These are phyloP conservation scores for Cherax destructor DNA, from an alignment of 1,140 invertebrate genomes.

Conservation along the genomic window DNA sequence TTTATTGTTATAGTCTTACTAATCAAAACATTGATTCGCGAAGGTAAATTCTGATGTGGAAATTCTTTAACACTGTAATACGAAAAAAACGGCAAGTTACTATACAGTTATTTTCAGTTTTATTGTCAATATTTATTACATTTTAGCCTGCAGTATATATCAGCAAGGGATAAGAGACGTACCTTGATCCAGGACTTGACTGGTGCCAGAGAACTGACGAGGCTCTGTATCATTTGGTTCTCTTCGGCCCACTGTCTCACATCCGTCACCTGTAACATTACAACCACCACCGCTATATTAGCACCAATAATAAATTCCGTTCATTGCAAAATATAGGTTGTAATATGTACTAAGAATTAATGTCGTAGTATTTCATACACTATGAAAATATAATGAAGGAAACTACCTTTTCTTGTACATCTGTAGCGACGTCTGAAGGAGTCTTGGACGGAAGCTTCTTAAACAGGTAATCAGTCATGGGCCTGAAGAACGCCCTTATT, in stretches of 20 bases:
- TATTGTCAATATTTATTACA: not conserved
- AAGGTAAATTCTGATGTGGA: too few relatives aligned
- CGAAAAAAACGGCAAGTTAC: too few relatives aligned
- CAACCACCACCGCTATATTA: too few relatives aligned
- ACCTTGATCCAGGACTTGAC: constrained; percentile 50
- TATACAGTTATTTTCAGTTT: too few relatives aligned
- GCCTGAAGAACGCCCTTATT: constrained; percentile 30
- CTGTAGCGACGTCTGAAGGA: constrained; percentile 25
- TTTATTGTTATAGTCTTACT: not conserved
- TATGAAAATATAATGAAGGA: too few relatives aligned
- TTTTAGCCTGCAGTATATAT: not conserved
- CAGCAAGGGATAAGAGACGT: not conserved
- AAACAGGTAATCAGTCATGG: constrained; percentile 22
- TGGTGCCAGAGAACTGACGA: constrained; percentile 2
- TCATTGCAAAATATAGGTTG: too few relatives aligned
- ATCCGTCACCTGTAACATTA: constrained; percentile 29
- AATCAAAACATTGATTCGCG: too few relatives aligned
- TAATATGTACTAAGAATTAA: too few relatives aligned
- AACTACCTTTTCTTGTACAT: constrained; percentile 22
- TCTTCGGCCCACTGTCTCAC: constrained; percentile 32
- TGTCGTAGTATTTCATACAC: too few relatives aligned
- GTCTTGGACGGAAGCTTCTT: constrained; percentile 27
- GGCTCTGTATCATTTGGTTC: constrained; percentile 31
- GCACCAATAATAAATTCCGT: too few relatives aligned
- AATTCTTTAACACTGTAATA: too few relatives aligned